Evolutionary conservation across 2,113 vertebrate genomes (phyloP).

Genomic region (Galbula dea): DNA sequence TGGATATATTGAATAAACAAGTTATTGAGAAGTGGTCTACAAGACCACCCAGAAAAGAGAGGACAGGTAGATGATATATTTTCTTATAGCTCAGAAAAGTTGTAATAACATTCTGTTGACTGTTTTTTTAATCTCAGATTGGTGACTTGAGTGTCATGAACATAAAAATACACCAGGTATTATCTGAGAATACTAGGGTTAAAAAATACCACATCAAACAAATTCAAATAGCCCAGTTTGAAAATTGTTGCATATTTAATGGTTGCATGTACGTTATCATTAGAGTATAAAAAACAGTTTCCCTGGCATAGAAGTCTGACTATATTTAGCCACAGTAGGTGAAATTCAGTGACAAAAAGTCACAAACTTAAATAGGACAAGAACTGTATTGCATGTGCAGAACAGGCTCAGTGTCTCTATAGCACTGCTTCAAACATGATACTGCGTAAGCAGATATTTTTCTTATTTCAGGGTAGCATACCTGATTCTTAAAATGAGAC

Average conservation of each 20-base stretch:
- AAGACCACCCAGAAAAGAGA: not conserved
- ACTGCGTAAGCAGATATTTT: not conserved
- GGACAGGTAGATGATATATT: not conserved
- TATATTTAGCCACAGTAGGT: not conserved
- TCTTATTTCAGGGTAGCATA: not conserved
- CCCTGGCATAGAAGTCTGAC: not conserved
- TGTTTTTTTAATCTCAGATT: not conserved
- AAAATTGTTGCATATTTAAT: not conserved
- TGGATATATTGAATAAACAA: not conserved
- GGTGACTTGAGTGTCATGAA: not conserved
- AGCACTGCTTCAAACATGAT: not conserved
- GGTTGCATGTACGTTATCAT: not conserved
- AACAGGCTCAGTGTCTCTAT: not conserved
- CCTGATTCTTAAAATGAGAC: constrained; percentile 45
- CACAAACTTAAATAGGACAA: not conserved
- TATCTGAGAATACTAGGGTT: not conserved
- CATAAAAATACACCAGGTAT: not conserved
- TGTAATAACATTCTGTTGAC: not conserved
- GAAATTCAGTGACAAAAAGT: not conserved
- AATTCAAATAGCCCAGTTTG: not conserved
- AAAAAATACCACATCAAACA: not conserved
- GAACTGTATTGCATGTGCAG: not conserved
- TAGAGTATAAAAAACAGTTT: not conserved
- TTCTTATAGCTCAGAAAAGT: not conserved
- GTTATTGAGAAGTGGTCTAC: not conserved